Conservation (phyloP, 2,888 invertebrate genomes). For the Morpho achilles region DNA sequence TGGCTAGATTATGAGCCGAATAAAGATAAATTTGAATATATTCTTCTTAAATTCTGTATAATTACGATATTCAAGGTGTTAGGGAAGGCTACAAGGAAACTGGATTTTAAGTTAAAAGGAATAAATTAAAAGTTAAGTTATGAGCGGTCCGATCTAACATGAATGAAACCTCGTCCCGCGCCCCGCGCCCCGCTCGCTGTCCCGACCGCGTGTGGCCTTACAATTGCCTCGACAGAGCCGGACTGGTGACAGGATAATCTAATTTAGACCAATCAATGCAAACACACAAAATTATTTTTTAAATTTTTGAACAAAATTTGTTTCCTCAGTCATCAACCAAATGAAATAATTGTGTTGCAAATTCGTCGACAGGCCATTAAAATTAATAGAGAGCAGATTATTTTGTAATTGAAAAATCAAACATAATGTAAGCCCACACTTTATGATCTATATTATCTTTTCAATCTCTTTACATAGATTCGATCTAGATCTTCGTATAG, state of each 20-base stretch:
- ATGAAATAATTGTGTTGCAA: too few relatives aligned
- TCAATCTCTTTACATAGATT: too few relatives aligned
- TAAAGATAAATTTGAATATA: conserved; percentile 40
- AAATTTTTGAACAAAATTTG: too few relatives aligned
- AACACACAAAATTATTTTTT: too few relatives aligned
- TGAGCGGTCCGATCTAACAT: conserved; percentile 77
- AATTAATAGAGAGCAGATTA: too few relatives aligned
- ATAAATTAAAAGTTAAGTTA: conserved; percentile 78
- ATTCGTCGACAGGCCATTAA: too few relatives aligned
- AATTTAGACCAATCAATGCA: background rate
- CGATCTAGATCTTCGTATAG: too few relatives aligned
- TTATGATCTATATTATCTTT: too few relatives aligned
- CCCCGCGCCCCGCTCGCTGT: conserved; percentile 33
- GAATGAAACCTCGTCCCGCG: conserved; percentile 64
- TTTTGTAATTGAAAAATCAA: too few relatives aligned
- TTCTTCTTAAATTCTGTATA: conserved; percentile 48
- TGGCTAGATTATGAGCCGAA: conserved; percentile 25
- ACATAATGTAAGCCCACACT: too few relatives aligned
- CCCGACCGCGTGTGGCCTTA: conserved; percentile 71
- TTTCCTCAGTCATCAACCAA: too few relatives aligned
- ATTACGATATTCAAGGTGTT: conserved; percentile 54
- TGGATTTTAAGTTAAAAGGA: conserved; percentile 59
- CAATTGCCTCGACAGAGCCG: conserved; percentile 56
- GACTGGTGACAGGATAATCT: conserved; percentile 33
- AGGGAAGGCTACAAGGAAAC: conserved; percentile 54